Conservation (phyloP, 2,797 vertebrate species). For the Lacerta bilineata region DNA sequence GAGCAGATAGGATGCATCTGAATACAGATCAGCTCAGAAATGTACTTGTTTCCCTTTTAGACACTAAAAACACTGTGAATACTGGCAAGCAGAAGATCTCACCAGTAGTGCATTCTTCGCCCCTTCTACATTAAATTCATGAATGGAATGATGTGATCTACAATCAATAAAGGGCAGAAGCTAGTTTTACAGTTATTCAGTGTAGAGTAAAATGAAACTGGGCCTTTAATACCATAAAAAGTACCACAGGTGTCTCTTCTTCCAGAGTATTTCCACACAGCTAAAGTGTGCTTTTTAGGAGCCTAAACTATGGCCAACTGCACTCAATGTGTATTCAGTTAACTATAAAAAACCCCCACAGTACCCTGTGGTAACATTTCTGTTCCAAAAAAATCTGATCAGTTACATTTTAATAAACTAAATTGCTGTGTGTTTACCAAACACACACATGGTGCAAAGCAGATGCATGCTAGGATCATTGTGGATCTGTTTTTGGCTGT, state of each 20-base stretch:
- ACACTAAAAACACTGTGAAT: constrained; percentile 75
- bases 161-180: background rate
- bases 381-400: background rate
- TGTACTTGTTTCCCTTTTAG: constrained; percentile 61
- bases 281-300: background rate
- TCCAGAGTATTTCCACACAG: constrained; percentile 4
- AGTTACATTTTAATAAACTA: background rate
- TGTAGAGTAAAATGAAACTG: background rate
- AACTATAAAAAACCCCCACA: background rate
- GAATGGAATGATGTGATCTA: background rate
- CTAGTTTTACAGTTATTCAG: background rate
- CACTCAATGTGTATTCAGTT: background rate
- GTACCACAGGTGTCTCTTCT: background rate
- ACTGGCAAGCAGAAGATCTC: constrained; percentile 59
- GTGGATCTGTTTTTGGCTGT: background rate
- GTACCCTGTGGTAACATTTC: background rate
- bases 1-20: background rate
- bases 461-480: background rate
- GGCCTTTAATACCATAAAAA: background rate
- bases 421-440: background rate
- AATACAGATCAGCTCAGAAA: constrained; percentile 48
- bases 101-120: background rate
- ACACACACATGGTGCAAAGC: no score
- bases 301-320: background rate
- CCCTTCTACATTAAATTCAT: constrained; percentile 37